These are phyloP conservation scores for Sinella curviseta DNA, from an alignment of 1,140 invertebrate species.

Conservation along the genomic window DNA sequence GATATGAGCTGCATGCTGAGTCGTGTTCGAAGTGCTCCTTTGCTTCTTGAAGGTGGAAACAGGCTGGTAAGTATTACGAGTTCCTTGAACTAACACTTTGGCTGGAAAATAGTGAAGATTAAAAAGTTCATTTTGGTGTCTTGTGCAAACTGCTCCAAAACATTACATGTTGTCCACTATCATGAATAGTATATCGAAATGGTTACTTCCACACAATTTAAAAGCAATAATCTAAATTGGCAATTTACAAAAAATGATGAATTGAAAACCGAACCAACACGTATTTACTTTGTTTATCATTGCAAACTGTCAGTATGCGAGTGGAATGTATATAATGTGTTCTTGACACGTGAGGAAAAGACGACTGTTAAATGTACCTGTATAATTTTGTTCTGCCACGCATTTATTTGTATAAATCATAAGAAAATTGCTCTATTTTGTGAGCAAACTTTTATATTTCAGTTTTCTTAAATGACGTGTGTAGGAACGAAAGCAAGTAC, in stretches of 20 bases:
- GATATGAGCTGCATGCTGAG: slow-evolving; percentile 25
- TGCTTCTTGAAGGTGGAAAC: slow-evolving; percentile 43
- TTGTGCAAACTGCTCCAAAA: background rate
- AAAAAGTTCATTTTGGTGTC: background rate
- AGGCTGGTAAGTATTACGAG: slow-evolving; percentile 19
- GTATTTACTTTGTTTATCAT: too few species aligned
- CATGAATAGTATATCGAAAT: too few species aligned
- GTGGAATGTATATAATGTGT: too few species aligned
- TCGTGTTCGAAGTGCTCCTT: slow-evolving; percentile 38
- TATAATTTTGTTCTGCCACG: background rate
- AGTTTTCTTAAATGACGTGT: background rate
- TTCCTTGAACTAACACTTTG: too few species aligned
- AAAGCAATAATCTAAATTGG: too few species aligned
- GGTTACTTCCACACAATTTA: too few species aligned
- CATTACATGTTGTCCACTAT: background rate
- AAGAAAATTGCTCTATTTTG: background rate
- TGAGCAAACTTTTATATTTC: too few species aligned
- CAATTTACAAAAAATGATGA: too few species aligned
- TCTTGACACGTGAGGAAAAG: too few species aligned
- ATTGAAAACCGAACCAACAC: too few species aligned
- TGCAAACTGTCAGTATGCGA: too few species aligned
- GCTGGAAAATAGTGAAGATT: background rate
- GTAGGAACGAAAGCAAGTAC: slow-evolving; percentile 34
- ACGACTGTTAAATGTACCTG: too few species aligned
- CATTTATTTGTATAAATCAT: background rate